A percentile compares a stretch with the other conserved stretches of the same genome.
Evolutionary conservation across 2,888 invertebrate genomes (phyloP).

Genomic region (Panopea generosa): DNA sequence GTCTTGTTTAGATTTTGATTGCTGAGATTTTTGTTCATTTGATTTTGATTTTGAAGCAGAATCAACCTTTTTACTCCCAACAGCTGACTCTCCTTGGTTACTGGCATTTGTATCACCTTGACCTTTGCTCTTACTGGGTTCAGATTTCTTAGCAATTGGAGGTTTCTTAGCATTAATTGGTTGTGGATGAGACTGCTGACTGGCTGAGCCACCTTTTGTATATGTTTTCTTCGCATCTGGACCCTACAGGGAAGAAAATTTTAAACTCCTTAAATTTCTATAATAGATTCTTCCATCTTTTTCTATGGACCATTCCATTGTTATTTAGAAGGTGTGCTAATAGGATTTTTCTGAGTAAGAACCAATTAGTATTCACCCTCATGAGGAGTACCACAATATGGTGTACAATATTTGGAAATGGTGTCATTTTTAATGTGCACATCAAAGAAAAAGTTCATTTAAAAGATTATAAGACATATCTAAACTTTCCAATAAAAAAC

Average conservation of each 20-base stretch:
- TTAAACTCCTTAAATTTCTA: too few relatives aligned
- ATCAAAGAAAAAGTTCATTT: too few relatives aligned
- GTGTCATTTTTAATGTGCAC: too few relatives aligned
- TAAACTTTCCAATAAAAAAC: too few relatives aligned
- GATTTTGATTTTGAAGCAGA: constrained; percentile 30
- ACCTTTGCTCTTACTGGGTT: constrained; percentile 14
- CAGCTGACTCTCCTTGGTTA: constrained; percentile 3
- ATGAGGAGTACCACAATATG: too few relatives aligned
- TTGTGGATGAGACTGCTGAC: constrained; percentile 31
- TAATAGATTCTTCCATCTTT: too few relatives aligned
- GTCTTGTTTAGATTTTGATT: constrained; percentile 33
- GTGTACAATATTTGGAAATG: too few relatives aligned
- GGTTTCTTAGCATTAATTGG: constrained; percentile 44
- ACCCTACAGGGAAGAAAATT: constrained; percentile 34
- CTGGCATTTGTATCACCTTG: constrained; percentile 6
- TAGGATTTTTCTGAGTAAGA: too few relatives aligned
- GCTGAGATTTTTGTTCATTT: constrained; percentile 35
- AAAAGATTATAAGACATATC: too few relatives aligned
- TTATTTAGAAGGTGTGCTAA: too few relatives aligned
- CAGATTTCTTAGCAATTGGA: constrained; percentile 38
- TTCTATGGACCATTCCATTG: too few relatives aligned
- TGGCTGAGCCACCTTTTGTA: constrained; percentile 35
- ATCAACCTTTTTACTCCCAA: constrained; percentile 4
- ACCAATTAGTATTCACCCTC: too few relatives aligned
- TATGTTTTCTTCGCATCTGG: constrained; percentile 36